Evolutionary conservation across 2,113 vertebrate genomes (phyloP).

Genomic region (Megalops atlanticus): DNA sequence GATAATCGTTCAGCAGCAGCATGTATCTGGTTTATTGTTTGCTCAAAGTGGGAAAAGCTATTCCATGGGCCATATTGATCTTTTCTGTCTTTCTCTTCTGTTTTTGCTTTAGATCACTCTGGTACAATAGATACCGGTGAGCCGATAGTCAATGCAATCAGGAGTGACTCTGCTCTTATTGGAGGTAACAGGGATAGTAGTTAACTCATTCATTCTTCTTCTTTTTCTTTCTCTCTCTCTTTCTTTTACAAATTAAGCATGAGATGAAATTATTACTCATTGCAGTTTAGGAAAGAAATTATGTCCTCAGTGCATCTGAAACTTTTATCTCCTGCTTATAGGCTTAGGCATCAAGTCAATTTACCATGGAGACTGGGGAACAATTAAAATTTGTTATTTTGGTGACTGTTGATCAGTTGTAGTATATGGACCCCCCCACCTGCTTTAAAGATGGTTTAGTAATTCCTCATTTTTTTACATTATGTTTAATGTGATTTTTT

Average conservation of each 20-base stretch:
- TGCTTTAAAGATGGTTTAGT: too few relatives aligned
- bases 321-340: too few relatives aligned
- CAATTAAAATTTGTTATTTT: too few relatives aligned
- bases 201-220: constrained; percentile 6
- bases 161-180: constrained; percentile 85
- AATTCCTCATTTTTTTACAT: too few relatives aligned
- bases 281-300: not conserved
- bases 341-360: too few relatives aligned
- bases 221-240: too few relatives aligned
- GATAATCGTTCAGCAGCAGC: not conserved
- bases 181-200: constrained; percentile 79
- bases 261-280: not conserved
- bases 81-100: constrained; percentile 35
- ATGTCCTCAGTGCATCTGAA: not conserved
- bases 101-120: constrained; percentile 80
- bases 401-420: not conserved
- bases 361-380: too few relatives aligned
- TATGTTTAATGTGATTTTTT: too few relatives aligned
- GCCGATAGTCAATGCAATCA: constrained; percentile 79
- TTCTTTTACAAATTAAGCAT: constrained; percentile 24
- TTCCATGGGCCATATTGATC: constrained; percentile 29
- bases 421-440: constrained; percentile 4
- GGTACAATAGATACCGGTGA: constrained; percentile 79
- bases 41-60: too few relatives aligned
- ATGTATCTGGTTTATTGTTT: not conserved